phyloP scores from a whole-genome alignment of 2,888 invertebrate species.

The Scaptomyza flava region DNA sequence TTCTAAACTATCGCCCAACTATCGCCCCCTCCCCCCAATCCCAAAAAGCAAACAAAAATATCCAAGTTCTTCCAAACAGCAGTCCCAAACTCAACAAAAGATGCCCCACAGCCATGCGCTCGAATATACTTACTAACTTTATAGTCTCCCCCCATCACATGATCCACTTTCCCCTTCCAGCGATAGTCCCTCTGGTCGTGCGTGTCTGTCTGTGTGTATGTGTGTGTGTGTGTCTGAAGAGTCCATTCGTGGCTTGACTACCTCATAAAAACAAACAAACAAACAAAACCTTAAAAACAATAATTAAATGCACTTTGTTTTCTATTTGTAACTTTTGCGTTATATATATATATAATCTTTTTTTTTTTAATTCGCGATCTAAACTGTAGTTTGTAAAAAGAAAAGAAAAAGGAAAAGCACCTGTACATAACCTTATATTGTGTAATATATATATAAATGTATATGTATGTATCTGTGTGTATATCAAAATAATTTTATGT shows the following conservation, averaged over 20 bases:
- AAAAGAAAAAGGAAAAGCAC: conserved; percentile 11
- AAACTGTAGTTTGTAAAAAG: conserved; percentile 30
- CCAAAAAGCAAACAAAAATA: conserved; percentile 34
- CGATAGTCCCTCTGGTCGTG: conserved; percentile 12
- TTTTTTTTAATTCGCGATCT: conserved; percentile 20
- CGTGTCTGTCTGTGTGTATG: conserved; percentile 13
- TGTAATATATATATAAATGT: conserved; percentile 38
- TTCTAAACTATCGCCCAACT: conserved; percentile 6
- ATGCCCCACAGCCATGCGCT: conserved; percentile 30
- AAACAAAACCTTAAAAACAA: conserved; percentile 25
- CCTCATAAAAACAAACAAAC: conserved; percentile 56
- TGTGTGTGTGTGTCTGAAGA: conserved; percentile 34
- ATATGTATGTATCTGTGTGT: conserved; percentile 50
- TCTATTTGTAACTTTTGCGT: conserved; percentile 18
- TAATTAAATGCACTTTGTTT: conserved; percentile 45
- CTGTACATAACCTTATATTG: conserved; percentile 69
- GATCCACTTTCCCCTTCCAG: background rate
- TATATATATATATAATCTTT: background rate
- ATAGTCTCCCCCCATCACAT: conserved; percentile 6
- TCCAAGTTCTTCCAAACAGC: conserved; percentile 68
- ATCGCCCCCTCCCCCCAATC: conserved; percentile 2
- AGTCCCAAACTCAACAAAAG: conserved; percentile 1
- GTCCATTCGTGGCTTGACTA: conserved; percentile 72
- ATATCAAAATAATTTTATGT: conserved; percentile 43
- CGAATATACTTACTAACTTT: conserved; percentile 54